Evolutionary conservation across 2,797 vertebrate genomes (phyloP).

Genomic region (Parotocinclus haroldoi): DNA sequence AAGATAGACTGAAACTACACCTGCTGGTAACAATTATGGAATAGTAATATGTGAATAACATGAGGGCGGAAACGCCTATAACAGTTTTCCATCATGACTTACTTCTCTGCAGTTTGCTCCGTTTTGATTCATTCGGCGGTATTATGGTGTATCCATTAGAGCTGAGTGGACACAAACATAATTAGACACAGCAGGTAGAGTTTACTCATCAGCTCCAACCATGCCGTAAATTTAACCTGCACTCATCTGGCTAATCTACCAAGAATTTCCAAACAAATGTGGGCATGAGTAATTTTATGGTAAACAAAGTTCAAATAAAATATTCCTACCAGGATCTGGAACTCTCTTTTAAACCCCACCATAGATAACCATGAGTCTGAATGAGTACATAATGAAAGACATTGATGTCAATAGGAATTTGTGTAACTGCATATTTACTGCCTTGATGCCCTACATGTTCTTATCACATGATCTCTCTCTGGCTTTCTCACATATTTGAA

Average conservation of each 20-base stretch:
- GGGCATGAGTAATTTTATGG: constrained; percentile 33
- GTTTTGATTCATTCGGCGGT: constrained; percentile 67
- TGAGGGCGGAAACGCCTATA: constrained; percentile 30
- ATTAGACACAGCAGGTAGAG: constrained; percentile 31
- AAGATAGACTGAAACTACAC: constrained; percentile 26
- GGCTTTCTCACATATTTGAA: constrained; percentile 1
- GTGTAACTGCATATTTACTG: constrained; percentile 17
- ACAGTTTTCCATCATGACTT: constrained; percentile 51
- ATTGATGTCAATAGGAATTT: constrained; percentile 19
- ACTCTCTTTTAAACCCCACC: constrained; percentile 39
- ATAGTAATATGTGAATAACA: constrained; percentile 33
- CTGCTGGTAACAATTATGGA: constrained; percentile 37
- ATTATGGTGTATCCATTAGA: constrained; percentile 64
- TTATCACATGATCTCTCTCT: constrained; percentile 4
- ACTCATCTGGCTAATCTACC: constrained; percentile 31
- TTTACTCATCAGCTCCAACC: constrained; percentile 15
- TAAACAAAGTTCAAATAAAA: constrained; percentile 34
- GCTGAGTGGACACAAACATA: constrained; percentile 59
- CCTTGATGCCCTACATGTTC: constrained; percentile 12
- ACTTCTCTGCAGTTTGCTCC: constrained; percentile 69
- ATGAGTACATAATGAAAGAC: constrained; percentile 18
- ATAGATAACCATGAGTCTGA: constrained; percentile 28
- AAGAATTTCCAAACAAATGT: constrained; percentile 45
- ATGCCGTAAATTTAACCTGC: constrained; percentile 21
- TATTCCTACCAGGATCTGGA: constrained; percentile 38